A percentile compares a stretch with the other conserved stretches of the same genome.
phyloP scores from a whole-genome alignment of 2,797 vertebrate genomes.

The Pogonophryne albipinna region DNA sequence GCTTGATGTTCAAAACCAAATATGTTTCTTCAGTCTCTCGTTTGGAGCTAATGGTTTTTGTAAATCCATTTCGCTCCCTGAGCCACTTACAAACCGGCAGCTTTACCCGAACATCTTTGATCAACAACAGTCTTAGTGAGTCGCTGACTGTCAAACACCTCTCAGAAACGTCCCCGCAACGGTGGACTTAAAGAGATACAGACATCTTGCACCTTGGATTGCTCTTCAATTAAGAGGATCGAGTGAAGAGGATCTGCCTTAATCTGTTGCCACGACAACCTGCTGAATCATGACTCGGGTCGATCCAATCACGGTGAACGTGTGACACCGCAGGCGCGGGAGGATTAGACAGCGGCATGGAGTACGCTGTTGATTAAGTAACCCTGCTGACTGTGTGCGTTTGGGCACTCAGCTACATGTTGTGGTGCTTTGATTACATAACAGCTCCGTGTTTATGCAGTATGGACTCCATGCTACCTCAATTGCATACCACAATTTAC shows the following conservation, averaged over 20 bases:
- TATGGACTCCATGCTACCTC: constrained; percentile 1
- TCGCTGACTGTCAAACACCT: constrained; percentile 48
- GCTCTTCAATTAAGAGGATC: constrained; percentile 72
- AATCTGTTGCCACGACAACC: constrained; percentile 68
- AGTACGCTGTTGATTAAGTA: constrained; percentile 36
- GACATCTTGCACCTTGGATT: constrained; percentile 56
- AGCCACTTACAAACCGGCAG: constrained; percentile 54
- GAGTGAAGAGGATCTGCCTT: constrained; percentile 20
- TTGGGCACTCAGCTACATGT: constrained; percentile 23
- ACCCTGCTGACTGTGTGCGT: constrained; percentile 36
- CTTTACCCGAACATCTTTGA: constrained; percentile 54
- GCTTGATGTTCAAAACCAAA: constrained; percentile 44
- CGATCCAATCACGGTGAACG: background rate
- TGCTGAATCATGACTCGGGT: constrained; percentile 29
- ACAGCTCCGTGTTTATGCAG: background rate
- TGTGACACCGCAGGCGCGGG: constrained; percentile 1
- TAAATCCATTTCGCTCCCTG: constrained; percentile 55
- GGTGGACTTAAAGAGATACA: constrained; percentile 48
- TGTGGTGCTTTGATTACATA: constrained; percentile 36
- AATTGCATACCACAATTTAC: constrained; percentile 32
- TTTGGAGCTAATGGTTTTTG: constrained; percentile 31
- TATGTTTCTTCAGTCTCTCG: constrained; percentile 11
- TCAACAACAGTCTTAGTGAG: constrained; percentile 56
- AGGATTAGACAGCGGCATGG: constrained; percentile 37
- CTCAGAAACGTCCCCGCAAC: constrained; percentile 1